A percentile compares a stretch with the other conserved stretches of the same genome.
Evolutionary conservation across 2,888 invertebrate genomes (phyloP).

Genomic region (Mythimna impura): DNA sequence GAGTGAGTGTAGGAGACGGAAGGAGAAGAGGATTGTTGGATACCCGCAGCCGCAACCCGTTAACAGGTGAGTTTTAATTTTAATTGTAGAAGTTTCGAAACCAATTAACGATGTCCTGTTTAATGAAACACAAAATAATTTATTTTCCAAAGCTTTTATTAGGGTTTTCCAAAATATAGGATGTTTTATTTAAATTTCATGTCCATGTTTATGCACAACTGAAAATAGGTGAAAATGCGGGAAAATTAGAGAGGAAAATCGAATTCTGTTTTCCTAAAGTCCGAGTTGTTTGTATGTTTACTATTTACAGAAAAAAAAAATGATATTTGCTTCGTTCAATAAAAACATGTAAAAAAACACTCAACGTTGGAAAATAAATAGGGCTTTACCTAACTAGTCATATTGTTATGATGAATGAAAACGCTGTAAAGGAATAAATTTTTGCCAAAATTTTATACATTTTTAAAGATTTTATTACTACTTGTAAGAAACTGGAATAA

Average conservation of each 20-base stretch:
- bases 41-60: slow-evolving; percentile 73
- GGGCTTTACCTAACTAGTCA: not conserved
- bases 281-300: not conserved
- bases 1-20: slow-evolving; percentile 84
- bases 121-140: not conserved
- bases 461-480: not conserved
- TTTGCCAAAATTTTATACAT: not conserved
- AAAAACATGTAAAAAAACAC: not conserved
- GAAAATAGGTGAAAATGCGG: not conserved
- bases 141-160: not conserved
- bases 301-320: not conserved
- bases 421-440: too few relatives aligned
- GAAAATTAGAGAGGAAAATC: not conserved
- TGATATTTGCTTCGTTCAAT: not conserved
- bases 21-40: slow-evolving; percentile 80
- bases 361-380: not conserved
- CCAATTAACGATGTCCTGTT: not conserved
- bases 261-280: not conserved
- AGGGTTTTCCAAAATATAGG: not conserved
- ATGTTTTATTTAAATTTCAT: not conserved
- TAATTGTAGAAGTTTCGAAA: slow-evolving; percentile 14
- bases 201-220: not conserved
- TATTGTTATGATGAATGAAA: not conserved
- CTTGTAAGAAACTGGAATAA: not conserved
- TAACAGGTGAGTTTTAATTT: slow-evolving; percentile 75